These are phyloP conservation scores for Clarias fuscus DNA, from an alignment of 2,797 vertebrate species.

Conservation along the genomic window DNA sequence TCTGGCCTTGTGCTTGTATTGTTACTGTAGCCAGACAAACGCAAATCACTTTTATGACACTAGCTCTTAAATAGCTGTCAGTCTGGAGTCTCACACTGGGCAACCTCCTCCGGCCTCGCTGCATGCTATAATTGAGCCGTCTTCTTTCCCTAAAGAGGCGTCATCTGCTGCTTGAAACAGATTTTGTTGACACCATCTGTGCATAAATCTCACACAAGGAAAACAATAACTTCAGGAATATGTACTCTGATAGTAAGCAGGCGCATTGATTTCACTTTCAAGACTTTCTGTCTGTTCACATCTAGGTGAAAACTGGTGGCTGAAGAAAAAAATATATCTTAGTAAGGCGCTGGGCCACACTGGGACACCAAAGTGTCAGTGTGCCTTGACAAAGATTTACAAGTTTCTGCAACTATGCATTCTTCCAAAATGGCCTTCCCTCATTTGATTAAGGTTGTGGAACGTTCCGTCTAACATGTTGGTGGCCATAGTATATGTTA, in stretches of 20 bases:
- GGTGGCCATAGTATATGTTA: neutral
- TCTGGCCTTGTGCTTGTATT: conserved; percentile 44
- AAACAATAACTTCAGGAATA: conserved; percentile 21
- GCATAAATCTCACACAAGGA: conserved; percentile 68
- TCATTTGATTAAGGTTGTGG: neutral
- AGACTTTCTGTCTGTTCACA: conserved; percentile 50
- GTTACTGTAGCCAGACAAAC: conserved; percentile 63
- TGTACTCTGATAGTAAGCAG: conserved; percentile 32
- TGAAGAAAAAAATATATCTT: neutral
- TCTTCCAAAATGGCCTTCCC: neutral
- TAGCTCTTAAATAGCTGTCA: conserved; percentile 81
- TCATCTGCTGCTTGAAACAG: conserved; percentile 70
- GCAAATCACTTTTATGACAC: conserved; percentile 83
- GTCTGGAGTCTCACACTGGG: conserved; percentile 73
- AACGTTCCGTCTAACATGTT: neutral
- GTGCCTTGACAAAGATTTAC: neutral
- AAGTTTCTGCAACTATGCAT: neutral
- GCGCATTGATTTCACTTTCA: conserved; percentile 50
- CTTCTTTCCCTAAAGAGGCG: conserved; percentile 67
- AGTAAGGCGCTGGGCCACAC: neutral
- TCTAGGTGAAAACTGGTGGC: neutral
- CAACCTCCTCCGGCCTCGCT: conserved; percentile 66
- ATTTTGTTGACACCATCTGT: conserved; percentile 71
- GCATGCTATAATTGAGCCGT: conserved; percentile 77
- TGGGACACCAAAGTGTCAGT: neutral